Evolutionary conservation across 1,140 invertebrate genomes (phyloP).

Genomic region (Delia radicum): DNA sequence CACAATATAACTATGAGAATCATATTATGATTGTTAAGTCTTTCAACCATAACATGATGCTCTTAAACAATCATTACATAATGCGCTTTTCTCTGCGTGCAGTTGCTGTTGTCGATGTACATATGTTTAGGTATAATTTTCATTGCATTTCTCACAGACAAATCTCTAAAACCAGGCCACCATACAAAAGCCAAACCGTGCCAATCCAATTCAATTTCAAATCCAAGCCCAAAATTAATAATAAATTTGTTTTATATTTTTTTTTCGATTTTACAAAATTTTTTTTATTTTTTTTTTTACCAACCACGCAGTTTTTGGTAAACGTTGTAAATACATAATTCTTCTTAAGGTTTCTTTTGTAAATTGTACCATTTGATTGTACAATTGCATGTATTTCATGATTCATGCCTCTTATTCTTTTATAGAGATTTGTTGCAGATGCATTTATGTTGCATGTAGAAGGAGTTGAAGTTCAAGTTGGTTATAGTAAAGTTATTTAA

Average conservation of each 20-base stretch:
- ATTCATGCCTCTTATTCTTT: not conserved
- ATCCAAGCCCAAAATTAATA: constrained; percentile 10
- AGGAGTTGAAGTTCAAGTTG: not conserved
- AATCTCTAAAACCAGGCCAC: not conserved
- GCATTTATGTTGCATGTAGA: not conserved
- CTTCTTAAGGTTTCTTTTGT: not conserved
- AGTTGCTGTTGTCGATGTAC: too few relatives aligned
- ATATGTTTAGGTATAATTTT: not conserved
- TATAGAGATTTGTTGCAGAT: not conserved
- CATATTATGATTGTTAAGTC: too few relatives aligned
- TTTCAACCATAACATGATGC: too few relatives aligned
- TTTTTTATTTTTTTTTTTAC: too few relatives aligned
- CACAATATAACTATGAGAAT: too few relatives aligned
- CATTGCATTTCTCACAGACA: constrained; percentile 5
- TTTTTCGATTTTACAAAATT: too few relatives aligned
- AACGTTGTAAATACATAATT: not conserved
- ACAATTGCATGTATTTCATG: not conserved
- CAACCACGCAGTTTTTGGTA: constrained; percentile 1
- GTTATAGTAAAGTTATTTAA: not conserved
- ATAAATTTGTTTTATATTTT: constrained; percentile 8
- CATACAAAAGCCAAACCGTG: not conserved
- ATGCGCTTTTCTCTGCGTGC: not conserved
- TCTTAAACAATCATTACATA: too few relatives aligned
- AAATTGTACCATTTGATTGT: not conserved
- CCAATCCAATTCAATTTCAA: constrained; percentile 19